Evolutionary conservation across 1,140 invertebrate species (phyloP), one percentile per base, ranked within the genome.

Genomic region (Aleiodes sp.): DNA sequence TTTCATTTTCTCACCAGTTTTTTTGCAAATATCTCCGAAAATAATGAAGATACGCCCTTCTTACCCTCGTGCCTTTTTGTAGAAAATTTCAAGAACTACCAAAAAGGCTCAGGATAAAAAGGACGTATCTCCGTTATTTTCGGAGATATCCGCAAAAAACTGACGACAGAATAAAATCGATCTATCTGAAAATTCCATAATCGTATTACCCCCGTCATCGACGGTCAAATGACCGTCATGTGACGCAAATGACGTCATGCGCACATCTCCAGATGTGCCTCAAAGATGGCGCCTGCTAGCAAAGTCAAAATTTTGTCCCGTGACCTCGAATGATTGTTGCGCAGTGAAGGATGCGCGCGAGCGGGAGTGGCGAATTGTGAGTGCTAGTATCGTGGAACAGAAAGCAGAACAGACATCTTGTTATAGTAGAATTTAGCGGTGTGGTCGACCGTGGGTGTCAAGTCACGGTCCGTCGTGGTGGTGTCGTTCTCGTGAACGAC

Each of bases 391-490:
- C 76, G 78, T 78, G 77, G 75, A 78, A 76, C 71, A 59, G 76
- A 78, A 80, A 78, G 77, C 71, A 65, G 76, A 78, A 79, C 79
- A 78, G 82, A 83, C 82, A 83, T 83, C 81, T 83, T 83, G 82
- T 82, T 1, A 33, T 52, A 79, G 81, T 82, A 80, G 80, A 82
- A 79, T 81, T 80, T 82, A 82, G 82, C 81, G 80, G 77, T 78
- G 78, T 79, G 78, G 76, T 80, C 75, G 73, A 77, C 77, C 78
- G 80, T 79, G 78, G 73, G 76, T 80, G 78, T 79, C 75, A 74
- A 74, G 74, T 79, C 76, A 70, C 72, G 75, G 76, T 78, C 73
- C 68, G 76, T 68, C 61, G 67, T 70, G 67, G 67, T 69, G 66
- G 66, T 68, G 52, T 69, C 71, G 62, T 35, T 65, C 68, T 70